Conservation (phyloP, 2,797 vertebrate genomes). For the Furcifer pardalis region DNA sequence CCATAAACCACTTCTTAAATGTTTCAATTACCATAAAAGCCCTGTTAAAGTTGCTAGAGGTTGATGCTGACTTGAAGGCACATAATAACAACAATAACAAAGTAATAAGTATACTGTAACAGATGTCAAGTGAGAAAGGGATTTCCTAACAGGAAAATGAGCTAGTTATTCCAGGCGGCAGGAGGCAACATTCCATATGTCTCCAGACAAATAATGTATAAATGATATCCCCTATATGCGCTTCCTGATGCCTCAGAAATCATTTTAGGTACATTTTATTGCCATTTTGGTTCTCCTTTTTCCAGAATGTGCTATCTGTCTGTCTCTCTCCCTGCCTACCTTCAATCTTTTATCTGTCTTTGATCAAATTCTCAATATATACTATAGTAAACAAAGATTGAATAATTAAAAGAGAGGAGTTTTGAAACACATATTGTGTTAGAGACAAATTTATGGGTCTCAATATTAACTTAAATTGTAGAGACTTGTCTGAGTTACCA, state of each 20-base stretch:
- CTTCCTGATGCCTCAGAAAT: background rate
- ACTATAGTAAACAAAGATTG: background rate
- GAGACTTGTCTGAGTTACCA: background rate
- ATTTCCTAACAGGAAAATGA: background rate
- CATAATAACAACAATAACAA: background rate
- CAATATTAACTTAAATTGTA: constrained; percentile 3
- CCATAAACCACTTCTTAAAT: no score
- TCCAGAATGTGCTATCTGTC: background rate
- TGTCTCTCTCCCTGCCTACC: background rate
- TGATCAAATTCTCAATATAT: background rate
- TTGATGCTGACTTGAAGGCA: no score
- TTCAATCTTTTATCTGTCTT: background rate
- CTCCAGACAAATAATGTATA: background rate
- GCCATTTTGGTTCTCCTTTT: background rate
- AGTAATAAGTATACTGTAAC: background rate
- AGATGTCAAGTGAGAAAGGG: background rate
- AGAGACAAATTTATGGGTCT: background rate
- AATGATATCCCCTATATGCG: background rate
- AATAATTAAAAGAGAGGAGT: background rate
- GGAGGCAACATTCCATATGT: background rate
- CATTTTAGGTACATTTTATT: background rate
- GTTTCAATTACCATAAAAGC: no score
- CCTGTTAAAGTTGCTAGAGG: no score
- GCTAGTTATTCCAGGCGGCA: background rate
- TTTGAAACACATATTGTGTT: background rate